phyloP scores from a whole-genome alignment of 2,113 vertebrate species.

The Chaetodon auriga region DNA sequence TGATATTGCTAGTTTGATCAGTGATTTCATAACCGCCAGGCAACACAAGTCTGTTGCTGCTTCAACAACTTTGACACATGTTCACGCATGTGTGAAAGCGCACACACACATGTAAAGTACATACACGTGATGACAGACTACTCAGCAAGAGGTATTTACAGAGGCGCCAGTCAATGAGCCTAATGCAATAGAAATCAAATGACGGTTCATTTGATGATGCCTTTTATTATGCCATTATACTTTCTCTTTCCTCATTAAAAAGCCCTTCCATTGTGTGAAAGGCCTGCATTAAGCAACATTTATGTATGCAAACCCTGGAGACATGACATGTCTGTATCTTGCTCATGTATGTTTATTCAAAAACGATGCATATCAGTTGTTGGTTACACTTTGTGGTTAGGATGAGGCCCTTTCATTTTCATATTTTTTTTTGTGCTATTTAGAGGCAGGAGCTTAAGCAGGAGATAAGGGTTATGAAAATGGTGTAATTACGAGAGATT shows the following conservation, averaged over 20 bases:
- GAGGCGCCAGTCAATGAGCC: slow-evolving; percentile 75
- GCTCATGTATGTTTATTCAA: slow-evolving; percentile 39
- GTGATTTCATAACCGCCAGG: slow-evolving; percentile 56
- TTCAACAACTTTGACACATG: slow-evolving; percentile 4
- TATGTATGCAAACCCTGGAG: slow-evolving; percentile 40
- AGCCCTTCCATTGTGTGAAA: slow-evolving; percentile 51
- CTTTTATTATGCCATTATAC: slow-evolving; percentile 85
- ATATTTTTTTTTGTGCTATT: slow-evolving; percentile 11
- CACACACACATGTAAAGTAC: slow-evolving; percentile 35
- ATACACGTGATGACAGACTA: slow-evolving; percentile 45
- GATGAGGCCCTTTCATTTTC: slow-evolving; percentile 22
- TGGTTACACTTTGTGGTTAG: slow-evolving; percentile 10
- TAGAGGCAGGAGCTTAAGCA: background rate
- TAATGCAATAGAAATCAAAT: slow-evolving; percentile 85
- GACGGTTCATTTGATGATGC: slow-evolving; percentile 75
- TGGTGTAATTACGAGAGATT: background rate
- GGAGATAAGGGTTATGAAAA: slow-evolving; percentile 17
- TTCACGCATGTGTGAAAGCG: slow-evolving; percentile 23
- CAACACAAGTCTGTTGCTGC: slow-evolving; percentile 32
- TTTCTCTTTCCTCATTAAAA: slow-evolving; percentile 77
- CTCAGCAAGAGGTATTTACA: slow-evolving; percentile 75
- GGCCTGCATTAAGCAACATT: slow-evolving; percentile 63
- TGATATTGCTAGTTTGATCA: slow-evolving; percentile 31
- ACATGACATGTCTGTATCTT: slow-evolving; percentile 21
- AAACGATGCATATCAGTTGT: slow-evolving; percentile 17